A percentile compares a stretch with the other conserved stretches of the same genome.
Conservation (phyloP, 1,140 invertebrate species). For the Drosophila paulistorum region DNA sequence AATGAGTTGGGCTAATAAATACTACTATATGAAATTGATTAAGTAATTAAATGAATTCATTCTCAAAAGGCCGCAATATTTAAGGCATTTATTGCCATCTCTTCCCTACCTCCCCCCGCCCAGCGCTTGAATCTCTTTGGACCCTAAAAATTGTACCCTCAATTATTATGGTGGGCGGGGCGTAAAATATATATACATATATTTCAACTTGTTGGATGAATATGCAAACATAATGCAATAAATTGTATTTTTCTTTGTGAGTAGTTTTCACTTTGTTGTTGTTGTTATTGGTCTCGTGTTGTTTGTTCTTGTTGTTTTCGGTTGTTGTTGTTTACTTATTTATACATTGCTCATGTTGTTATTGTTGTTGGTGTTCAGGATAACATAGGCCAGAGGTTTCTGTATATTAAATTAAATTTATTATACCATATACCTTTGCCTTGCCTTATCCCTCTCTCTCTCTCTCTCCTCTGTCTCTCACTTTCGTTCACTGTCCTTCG, state of each 20-base stretch:
- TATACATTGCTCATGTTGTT: constrained; percentile 13
- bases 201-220: constrained; percentile 56
- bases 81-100: not conserved
- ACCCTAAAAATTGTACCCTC: too few relatives aligned
- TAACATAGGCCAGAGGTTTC: constrained; percentile 62
- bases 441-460: not conserved
- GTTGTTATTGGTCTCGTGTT: constrained; percentile 11
- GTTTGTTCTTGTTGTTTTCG: constrained; percentile 31
- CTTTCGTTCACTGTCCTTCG: constrained; percentile 13
- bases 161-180: too few relatives aligned
- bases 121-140: too few relatives aligned
- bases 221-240: constrained; percentile 74
- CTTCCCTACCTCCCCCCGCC: too few relatives aligned
- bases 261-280: constrained; percentile 42
- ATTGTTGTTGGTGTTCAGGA: constrained; percentile 15
- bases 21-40: constrained; percentile 13
- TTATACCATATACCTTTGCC: constrained; percentile 40
- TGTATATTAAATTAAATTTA: constrained; percentile 79
- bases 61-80: constrained; percentile 5
- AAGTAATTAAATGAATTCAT: constrained; percentile 26
- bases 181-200: too few relatives aligned
- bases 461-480: constrained; percentile 15
- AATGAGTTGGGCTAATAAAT: constrained; percentile 34
- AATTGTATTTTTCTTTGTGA: constrained; percentile 61
- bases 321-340: constrained; percentile 34